These are phyloP conservation scores for Cotesia glomerata DNA, from an alignment of 1,140 invertebrate species.

Conservation along the genomic window DNA sequence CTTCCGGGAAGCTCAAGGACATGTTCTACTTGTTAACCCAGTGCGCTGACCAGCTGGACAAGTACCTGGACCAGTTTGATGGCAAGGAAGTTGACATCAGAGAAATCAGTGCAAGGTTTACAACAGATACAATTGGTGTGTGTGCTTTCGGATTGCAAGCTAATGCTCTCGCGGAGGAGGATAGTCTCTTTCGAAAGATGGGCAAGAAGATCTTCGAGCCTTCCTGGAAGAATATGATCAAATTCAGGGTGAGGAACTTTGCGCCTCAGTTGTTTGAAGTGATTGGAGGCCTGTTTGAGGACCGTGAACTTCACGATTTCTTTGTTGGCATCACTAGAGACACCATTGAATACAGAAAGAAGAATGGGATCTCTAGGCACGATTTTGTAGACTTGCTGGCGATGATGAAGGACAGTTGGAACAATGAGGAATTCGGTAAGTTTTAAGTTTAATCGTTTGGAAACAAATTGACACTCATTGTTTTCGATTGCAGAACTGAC, in stretches of 20 bases:
- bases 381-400: constrained; percentile 46
- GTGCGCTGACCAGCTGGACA: constrained; percentile 56
- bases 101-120: constrained; percentile 60
- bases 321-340: constrained; percentile 1
- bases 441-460: background rate
- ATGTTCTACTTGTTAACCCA: constrained; percentile 60
- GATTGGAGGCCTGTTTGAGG: background rate
- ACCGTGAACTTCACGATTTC: background rate
- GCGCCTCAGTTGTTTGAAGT: background rate
- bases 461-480: background rate
- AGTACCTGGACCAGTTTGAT: constrained; percentile 49
- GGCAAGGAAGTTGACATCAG: constrained; percentile 61
- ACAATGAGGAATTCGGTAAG: constrained; percentile 26
- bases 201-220: constrained; percentile 38
- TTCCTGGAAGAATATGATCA: background rate
- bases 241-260: background rate
- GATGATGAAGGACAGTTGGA: constrained; percentile 59
- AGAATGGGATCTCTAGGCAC: constrained; percentile 3
- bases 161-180: constrained; percentile 61
- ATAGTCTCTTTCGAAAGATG: constrained; percentile 60
- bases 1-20: constrained; percentile 61
- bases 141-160: constrained; percentile 67
- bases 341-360: constrained; percentile 7
- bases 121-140: constrained; percentile 65
- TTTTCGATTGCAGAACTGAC: constrained; percentile 23